Conservation (phyloP, 2,888 invertebrate genomes). For the Nymphalis urticae region DNA sequence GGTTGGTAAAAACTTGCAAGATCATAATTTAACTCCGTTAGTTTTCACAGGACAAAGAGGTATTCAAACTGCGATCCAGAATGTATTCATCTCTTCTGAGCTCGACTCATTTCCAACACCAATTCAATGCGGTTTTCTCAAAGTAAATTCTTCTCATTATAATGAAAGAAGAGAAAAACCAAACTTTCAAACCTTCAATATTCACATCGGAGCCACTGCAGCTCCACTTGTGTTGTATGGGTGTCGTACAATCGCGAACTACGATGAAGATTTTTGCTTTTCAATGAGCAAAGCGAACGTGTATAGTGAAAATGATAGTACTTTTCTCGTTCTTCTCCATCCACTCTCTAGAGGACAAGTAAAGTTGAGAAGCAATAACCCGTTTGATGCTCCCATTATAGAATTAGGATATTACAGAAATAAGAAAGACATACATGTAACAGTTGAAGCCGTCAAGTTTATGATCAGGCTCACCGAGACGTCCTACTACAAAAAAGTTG, state of each 20-base stretch:
- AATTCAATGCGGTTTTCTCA: conserved; percentile 57
- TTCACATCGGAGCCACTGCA: conserved; percentile 58
- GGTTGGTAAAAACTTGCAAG: conserved; percentile 68
- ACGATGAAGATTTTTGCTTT: conserved; percentile 48
- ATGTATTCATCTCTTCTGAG: conserved; percentile 42
- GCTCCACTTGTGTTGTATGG: conserved; percentile 48
- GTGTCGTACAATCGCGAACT: conserved; percentile 50
- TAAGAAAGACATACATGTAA: conserved; percentile 50
- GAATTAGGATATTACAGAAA: conserved; percentile 60
- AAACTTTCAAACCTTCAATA: conserved; percentile 63
- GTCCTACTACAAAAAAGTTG: conserved; percentile 53
- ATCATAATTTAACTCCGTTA: conserved; percentile 56
- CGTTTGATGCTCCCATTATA: conserved; percentile 61
- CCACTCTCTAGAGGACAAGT: conserved; percentile 64
- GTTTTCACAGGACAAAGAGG: conserved; percentile 56
- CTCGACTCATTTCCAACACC: conserved; percentile 53
- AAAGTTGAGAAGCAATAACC: conserved; percentile 55
- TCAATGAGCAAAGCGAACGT: conserved; percentile 55
- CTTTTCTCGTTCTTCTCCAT: conserved; percentile 54
- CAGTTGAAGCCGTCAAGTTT: conserved; percentile 57
- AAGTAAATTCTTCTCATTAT: conserved; percentile 43
- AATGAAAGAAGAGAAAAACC: conserved; percentile 45
- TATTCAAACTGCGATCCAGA: conserved; percentile 43
- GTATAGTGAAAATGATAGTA: conserved; percentile 53
- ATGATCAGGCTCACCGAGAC: conserved; percentile 55